Percentiles rank a stretch among this genome's conserved stretches.
Evolutionary conservation across 2,797 vertebrate genomes (phyloP).

Genomic region (Nyctibius grandis): DNA sequence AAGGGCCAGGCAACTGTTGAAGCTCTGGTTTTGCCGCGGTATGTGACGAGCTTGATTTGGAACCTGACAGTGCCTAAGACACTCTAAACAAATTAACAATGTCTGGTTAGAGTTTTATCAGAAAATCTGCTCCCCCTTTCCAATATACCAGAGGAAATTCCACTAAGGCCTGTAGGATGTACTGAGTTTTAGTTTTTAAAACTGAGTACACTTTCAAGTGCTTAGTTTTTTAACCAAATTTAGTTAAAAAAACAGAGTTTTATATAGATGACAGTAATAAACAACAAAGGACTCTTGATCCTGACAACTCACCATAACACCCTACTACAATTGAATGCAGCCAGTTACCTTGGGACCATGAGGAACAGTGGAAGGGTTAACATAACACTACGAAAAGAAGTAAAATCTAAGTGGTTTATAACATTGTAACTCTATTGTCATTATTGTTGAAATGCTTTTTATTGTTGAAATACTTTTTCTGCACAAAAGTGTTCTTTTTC

Average conservation of each 20-base stretch:
- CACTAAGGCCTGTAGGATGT: too few relatives aligned
- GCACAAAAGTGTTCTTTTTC: neutral
- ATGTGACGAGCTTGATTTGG: too few relatives aligned
- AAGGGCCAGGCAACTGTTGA: too few relatives aligned
- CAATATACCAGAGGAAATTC: too few relatives aligned
- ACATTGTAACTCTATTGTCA: rapidly evolving
- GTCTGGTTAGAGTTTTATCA: too few relatives aligned
- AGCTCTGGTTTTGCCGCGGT: too few relatives aligned
- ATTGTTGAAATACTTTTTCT: neutral
- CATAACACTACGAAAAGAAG: neutral
- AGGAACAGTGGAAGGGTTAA: neutral
- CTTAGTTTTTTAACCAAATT: neutral
- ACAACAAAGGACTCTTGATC: neutral
- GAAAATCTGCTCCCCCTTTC: too few relatives aligned
- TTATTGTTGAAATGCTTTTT: neutral
- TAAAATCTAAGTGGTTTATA: neutral
- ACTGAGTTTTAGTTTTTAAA: too few relatives aligned
- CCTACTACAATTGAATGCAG: neutral
- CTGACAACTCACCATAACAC: neutral
- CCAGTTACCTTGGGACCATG: rapidly evolving
- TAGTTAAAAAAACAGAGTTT: neutral
- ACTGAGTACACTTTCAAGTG: neutral
- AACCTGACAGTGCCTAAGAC: too few relatives aligned
- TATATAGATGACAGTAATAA: neutral
- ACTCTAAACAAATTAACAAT: too few relatives aligned